Evolutionary conservation across 2,797 vertebrate genomes (phyloP), one percentile per base, ranked within the genome.

Genomic region (Neostethus bicornis): DNA sequence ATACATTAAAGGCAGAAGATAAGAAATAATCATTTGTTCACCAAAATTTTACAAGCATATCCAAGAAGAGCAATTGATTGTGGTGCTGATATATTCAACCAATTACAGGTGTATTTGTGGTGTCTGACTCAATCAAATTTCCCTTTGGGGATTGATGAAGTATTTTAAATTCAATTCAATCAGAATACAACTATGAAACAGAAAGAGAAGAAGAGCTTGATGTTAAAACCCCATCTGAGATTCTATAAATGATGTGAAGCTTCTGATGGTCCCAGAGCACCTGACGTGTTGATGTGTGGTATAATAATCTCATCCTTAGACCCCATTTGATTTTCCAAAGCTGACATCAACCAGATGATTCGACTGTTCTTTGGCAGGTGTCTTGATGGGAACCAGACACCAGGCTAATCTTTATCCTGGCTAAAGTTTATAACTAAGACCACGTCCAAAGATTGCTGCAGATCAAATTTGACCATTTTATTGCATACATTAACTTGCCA

Each of bases 361-460:
- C n/a, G n/a, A n/a, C n/a, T n/a, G n/a, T n/a, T n/a, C n/a, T n/a
- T n/a, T n/a, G n/a, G n/a, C n/a, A n/a, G n/a, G n/a, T n/a, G n/a
- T n/a, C n/a, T n/a, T n/a, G n/a, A n/a, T n/a, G 10, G 28, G 44
- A 49, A 21, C 43, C 21, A 51, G 51, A 72, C 39, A 37, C 50
- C 64, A 70, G 34, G 8, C 16, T 50, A 37, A 34, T n/a, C 29
- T 31, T 75, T 75, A 67, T 25, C 38, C 44, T 34, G 25, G 53
- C 64, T 29, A 26, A n/a, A n/a, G 29, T 43, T 26, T 52, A 80
- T 84, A 76, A 79, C 55, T 78, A 75, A 77, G 50, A 68, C 57
- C 58, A 49, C 44, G 51, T 77, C 73, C 79, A 82, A 81, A 81
- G 46, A 73, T 80, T 83, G 47, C 3, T 21, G 8, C 17, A 21